Conservation (phyloP, 2,113 vertebrate species). For the Ploceus nigricollis region DNA sequence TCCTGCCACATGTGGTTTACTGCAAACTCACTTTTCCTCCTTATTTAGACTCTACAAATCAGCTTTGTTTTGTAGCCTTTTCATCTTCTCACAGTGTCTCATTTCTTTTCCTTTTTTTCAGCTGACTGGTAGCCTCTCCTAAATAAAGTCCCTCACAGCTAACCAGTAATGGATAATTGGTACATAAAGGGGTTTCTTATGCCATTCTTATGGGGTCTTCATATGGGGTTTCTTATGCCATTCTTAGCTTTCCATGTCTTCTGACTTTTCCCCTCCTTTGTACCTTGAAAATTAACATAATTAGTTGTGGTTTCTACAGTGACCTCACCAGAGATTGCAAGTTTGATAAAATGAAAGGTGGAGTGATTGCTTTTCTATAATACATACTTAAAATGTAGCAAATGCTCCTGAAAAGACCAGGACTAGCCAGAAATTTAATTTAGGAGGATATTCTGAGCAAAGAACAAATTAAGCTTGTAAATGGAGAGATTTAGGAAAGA, state of each 20-base stretch:
- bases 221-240: accelerated
- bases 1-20: not conserved
- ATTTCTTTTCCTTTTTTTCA: not conserved
- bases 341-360: not conserved
- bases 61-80: not conserved
- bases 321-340: not conserved
- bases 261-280: not conserved
- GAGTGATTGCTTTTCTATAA: not conserved
- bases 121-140: not conserved
- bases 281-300: not conserved
- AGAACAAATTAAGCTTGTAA: not conserved
- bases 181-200: not conserved
- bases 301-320: accelerated
- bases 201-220: not conserved
- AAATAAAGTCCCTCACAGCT: not conserved
- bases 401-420: not conserved
- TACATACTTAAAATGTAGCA: not conserved
- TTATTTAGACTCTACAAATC: not conserved
- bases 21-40: not conserved
- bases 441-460: not conserved
- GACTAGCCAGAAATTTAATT: not conserved
- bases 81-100: not conserved
- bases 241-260: not conserved
- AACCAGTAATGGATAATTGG: not conserved
- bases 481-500: not conserved